A percentile compares a stretch with the other conserved stretches of the same genome.
These are phyloP conservation scores for Drosophila nigricruria DNA, from an alignment of 2,888 invertebrate genomes.

Conservation along the genomic window DNA sequence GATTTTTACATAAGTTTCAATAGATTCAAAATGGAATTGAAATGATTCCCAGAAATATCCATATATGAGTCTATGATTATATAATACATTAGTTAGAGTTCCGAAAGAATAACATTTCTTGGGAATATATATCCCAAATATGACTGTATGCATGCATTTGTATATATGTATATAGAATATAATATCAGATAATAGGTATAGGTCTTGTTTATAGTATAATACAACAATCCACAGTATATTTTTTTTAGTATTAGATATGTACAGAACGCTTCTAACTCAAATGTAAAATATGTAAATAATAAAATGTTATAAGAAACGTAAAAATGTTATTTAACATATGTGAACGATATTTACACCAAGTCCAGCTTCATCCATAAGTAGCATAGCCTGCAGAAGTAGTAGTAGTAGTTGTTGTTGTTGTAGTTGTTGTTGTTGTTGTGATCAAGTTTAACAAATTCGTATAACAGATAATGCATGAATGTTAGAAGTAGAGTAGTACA, in stretches of 20 bases:
- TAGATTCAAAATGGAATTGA: neutral
- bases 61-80: slow-evolving; percentile 8
- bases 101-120: slow-evolving; percentile 7
- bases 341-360: slow-evolving; percentile 93
- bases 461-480: slow-evolving; percentile 73
- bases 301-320: slow-evolving; percentile 30
- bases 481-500: slow-evolving; percentile 54
- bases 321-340: slow-evolving; percentile 53
- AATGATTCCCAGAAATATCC: slow-evolving; percentile 5
- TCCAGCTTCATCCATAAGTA: slow-evolving; percentile 96
- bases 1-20: neutral
- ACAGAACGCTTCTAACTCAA: slow-evolving; percentile 39
- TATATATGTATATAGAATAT: slow-evolving; percentile 23
- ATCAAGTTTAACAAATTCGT: slow-evolving; percentile 69
- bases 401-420: slow-evolving; percentile 38
- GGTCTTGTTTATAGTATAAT: slow-evolving; percentile 25
- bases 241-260: slow-evolving; percentile 31
- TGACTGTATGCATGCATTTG: slow-evolving; percentile 64
- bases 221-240: slow-evolving; percentile 26
- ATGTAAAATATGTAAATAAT: slow-evolving; percentile 18
- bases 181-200: neutral
- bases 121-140: slow-evolving; percentile 20
- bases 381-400: slow-evolving; percentile 90
- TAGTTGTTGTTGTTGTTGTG: slow-evolving; percentile 45
- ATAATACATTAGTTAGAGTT: slow-evolving; percentile 3